Evolutionary conservation across 2,888 invertebrate species (phyloP).

Genomic region (Cheilosia vernalis): DNA sequence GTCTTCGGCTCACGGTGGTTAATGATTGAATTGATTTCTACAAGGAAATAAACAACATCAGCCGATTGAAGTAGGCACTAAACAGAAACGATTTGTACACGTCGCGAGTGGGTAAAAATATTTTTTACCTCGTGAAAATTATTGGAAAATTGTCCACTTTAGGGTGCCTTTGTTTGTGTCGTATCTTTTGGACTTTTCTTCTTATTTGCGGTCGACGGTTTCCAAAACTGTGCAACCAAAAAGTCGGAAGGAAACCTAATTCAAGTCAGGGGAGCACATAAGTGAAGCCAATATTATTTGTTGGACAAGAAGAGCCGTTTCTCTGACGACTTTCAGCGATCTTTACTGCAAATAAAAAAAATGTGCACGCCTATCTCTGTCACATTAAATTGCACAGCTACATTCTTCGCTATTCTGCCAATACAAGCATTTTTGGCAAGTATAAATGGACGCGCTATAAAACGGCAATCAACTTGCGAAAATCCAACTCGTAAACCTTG

Average conservation of each 20-base stretch:
- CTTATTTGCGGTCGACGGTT: no score
- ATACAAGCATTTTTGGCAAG: neutral
- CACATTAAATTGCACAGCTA: neutral
- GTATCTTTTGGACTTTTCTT: no score
- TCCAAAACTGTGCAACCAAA: no score
- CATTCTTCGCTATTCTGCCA: neutral
- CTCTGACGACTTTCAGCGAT: no score
- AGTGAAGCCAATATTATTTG: no score
- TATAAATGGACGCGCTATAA: neutral
- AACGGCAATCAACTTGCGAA: conserved; percentile 31
- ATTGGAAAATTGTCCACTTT: conserved; percentile 21
- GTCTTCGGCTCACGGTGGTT: conserved; percentile 19
- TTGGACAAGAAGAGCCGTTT: no score
- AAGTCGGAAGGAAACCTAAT: no score
- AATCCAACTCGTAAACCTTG: conserved; percentile 62
- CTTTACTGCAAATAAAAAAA: no score
- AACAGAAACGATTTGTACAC: conserved; percentile 3
- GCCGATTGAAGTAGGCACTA: neutral
- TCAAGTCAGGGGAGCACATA: no score
- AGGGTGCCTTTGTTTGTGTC: neutral
- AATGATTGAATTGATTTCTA: conserved; percentile 46
- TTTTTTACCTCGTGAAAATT: neutral
- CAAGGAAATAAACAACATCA: conserved; percentile 13
- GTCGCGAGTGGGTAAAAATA: neutral
- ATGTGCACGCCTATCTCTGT: no score